Evolutionary conservation across 2,888 invertebrate genomes (phyloP).

Genomic region (Euspilapteryx auroguttella): DNA sequence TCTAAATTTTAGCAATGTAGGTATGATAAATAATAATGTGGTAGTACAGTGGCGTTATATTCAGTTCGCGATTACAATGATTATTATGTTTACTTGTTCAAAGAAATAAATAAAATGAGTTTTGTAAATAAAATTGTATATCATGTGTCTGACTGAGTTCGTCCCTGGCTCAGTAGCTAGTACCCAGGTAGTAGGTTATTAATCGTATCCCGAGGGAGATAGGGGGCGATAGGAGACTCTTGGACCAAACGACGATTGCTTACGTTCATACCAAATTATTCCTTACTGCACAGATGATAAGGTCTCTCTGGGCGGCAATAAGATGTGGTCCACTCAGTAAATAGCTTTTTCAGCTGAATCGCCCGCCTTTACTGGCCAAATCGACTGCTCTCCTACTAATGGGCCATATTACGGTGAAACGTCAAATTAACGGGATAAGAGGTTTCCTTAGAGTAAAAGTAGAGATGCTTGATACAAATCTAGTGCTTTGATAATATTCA

Average conservation of each 20-base stretch:
- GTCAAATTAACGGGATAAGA: slow-evolving; percentile 4
- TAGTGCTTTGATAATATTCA: no score
- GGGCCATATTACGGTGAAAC: slow-evolving; percentile 5
- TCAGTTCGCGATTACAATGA: no score
- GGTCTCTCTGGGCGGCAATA: no score
- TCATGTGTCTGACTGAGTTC: no score
- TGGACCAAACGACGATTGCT: no score
- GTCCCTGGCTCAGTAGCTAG: slow-evolving; percentile 23
- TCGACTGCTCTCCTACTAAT: slow-evolving; percentile 8
- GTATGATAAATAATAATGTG: no score
- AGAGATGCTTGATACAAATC: slow-evolving; percentile 1
- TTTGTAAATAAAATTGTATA: no score
- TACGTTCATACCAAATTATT: neutral
- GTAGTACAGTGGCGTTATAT: no score
- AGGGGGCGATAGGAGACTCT: slow-evolving; percentile 1
- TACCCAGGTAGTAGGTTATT: slow-evolving; percentile 30
- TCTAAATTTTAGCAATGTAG: no score
- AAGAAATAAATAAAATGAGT: no score
- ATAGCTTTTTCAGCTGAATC: slow-evolving; percentile 12
- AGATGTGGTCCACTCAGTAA: slow-evolving; percentile 12
- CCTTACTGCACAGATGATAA: no score
- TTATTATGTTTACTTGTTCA: no score
- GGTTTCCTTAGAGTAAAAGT: slow-evolving; percentile 1
- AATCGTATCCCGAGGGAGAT: slow-evolving; percentile 22
- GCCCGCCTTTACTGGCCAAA: slow-evolving; percentile 11